phyloP scores from a whole-genome alignment of 2,888 invertebrate species.

The Catocala sponsa region DNA sequence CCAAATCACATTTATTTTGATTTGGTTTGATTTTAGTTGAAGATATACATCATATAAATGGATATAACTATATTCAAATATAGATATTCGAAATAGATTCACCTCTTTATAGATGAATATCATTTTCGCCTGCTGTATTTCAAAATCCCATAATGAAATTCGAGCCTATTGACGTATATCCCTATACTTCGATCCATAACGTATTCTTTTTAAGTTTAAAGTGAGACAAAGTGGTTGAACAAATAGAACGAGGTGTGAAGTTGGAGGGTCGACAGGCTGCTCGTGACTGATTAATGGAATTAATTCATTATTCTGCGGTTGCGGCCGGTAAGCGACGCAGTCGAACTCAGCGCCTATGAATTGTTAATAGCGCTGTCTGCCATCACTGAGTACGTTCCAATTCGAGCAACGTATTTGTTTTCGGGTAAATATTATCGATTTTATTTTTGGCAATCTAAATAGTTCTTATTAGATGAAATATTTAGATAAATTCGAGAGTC shows the following conservation, averaged over 20 bases:
- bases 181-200: no score
- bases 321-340: conserved; percentile 71
- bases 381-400: conserved; percentile 21
- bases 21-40: no score
- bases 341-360: conserved; percentile 57
- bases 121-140: no score
- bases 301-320: conserved; percentile 70
- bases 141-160: no score
- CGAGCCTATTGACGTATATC: no score
- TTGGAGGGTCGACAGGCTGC: conserved; percentile 31
- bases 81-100: no score
- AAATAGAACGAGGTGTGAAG: conserved; percentile 26
- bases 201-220: conserved; percentile 17
- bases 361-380: conserved; percentile 54
- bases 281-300: conserved; percentile 62
- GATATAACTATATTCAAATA: no score
- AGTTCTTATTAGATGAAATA: neutral
- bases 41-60: no score
- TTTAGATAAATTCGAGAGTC: no score
- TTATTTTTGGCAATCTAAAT: neutral
- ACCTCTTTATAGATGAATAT: no score
- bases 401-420: conserved; percentile 1
- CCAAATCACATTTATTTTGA: no score
- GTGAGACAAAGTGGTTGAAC: conserved; percentile 21
- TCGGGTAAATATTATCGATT: conserved; percentile 9